A percentile compares a stretch with the other conserved stretches of the same genome.
These are phyloP conservation scores for Aplysina aerophoba DNA, from an alignment of 37 sponge, comb jelly and placozoan genomes.

Conservation along the genomic window DNA sequence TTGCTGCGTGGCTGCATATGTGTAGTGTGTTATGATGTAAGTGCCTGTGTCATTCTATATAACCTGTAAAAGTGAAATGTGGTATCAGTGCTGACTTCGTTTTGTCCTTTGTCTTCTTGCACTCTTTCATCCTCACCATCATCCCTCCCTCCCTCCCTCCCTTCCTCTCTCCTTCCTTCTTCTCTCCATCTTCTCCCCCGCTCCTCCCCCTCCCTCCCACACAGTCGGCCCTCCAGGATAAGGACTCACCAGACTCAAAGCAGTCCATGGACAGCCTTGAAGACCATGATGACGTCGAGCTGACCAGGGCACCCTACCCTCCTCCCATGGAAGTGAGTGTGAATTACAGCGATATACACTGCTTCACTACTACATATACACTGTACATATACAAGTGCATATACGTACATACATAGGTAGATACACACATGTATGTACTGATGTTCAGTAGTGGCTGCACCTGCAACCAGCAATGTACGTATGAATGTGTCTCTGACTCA, in stretches of 20 bases:
- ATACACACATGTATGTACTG: not conserved
- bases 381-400: not conserved
- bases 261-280: not conserved
- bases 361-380: not conserved
- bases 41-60: not conserved
- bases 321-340: constrained; percentile 14
- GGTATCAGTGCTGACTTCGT: no score
- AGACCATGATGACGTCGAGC: not conserved
- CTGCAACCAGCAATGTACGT: not conserved
- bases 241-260: constrained; percentile 17
- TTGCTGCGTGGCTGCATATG: not conserved
- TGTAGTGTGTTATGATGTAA: not conserved
- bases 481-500: constrained; percentile 13
- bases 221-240: not conserved
- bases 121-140: no score
- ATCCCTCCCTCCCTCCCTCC: no score
- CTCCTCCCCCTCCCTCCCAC: not conserved
- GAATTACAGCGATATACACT: no score
- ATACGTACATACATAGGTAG: no score
- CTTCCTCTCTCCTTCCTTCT: not conserved
- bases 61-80: not conserved
- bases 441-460: not conserved
- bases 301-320: not conserved
- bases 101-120: no score
- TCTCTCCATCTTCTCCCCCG: not conserved